Base-by-base conservation (phyloP, 2,888 invertebrate species). In the Parnassius orleans region DNA sequence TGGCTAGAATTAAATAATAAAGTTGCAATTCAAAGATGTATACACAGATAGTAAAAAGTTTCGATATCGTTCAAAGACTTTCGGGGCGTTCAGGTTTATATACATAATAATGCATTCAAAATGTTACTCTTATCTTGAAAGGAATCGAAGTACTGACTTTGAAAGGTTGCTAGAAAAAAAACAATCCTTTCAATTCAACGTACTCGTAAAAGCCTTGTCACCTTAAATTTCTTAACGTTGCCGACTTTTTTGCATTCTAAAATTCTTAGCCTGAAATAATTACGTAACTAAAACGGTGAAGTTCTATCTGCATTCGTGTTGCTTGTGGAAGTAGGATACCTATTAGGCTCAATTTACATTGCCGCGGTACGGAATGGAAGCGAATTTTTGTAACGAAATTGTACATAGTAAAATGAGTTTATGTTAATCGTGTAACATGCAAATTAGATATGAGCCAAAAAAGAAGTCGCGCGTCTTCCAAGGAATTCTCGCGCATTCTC, bases 191-290 rank as follows among this genome's bases (percentile, higher is more conserved):
- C 63, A 41, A 59, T 59, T 44, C 44, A 53, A 9, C 44, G 33
- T 33, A 33, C 33, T 33, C 5, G 48, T 63, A 10, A 63, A 12
- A 59, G 44, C 55, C 63, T 63, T 63, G 63, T 63, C 63, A 58
- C 50, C 58, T 46, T 57, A 57, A 62, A 62, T 62, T 58, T 58
- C 63, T 46, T 47, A 42, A 54, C 63, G 59, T 63, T 59, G 63
- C 53, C 19, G 3, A 14, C 50, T 41, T 9, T 44, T 54, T 51
- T 58, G 62, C 62, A 57, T 62, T 62, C 57, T 58, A 62, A 58
- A 62, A 61, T 57, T 47, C 19, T 42, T 61, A 19, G 51, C 44
- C 42, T n/a, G 7, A 33, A 33, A 33, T 33, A 33, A 33, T 33
- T 5, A 33, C 7, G 33, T 33, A 33, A 33, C 33, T 33, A 33